Evolutionary conservation across 2,113 vertebrate species (phyloP), one percentile per base, ranked within the genome.

Genomic region (Tenrec ecaudatus): DNA sequence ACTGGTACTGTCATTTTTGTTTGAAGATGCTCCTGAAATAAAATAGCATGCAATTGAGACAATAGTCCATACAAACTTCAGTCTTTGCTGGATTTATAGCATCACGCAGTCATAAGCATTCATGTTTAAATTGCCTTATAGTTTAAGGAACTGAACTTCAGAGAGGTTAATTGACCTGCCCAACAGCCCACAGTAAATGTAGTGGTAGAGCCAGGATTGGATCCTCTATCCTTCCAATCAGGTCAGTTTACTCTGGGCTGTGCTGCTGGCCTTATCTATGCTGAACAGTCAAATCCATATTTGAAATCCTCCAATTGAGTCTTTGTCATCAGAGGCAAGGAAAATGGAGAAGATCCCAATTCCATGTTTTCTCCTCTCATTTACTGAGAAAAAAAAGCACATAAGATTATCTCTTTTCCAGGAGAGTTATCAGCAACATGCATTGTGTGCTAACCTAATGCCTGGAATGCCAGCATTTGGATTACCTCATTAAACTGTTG

Each of bases 1-100:
- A 71, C 15, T 57, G 71, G 31, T 69, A 40, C 12, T 82, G 53
- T 36, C 31, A 64, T 69, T 83, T 78, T 88, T 90, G 85, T 77
- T 53, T 91, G 68, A 86, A 81, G 68, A 57, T 40, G 78, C 88
- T 82, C 38, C 69, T 82, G 25, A 76, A 90, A 73, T 94, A 89
- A 84, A 88, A 57, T 23, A 81, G 79, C 19, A 69, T 75, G 76
- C 94, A 89, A 64, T 85, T 11, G 31, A 93, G 68, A 58, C 4
- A 66, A 27, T 85, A 69, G 40, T 80, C 23, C 25, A n/a, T n/a
- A 17, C 3, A 47, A 2, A 69, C 25, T 47, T 82, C 43, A 77
- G 33, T 47, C 57, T 87, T 82, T 84, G 36, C 66, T 89, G 8
- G 62, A 92, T 91, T 93, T 43, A 89, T 86, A 83, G 53, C 77